A percentile compares a stretch with the other conserved stretches of the same genome.
Evolutionary conservation across 2,113 vertebrate species (phyloP).

Genomic region (Girardinichthys multiradiatus): DNA sequence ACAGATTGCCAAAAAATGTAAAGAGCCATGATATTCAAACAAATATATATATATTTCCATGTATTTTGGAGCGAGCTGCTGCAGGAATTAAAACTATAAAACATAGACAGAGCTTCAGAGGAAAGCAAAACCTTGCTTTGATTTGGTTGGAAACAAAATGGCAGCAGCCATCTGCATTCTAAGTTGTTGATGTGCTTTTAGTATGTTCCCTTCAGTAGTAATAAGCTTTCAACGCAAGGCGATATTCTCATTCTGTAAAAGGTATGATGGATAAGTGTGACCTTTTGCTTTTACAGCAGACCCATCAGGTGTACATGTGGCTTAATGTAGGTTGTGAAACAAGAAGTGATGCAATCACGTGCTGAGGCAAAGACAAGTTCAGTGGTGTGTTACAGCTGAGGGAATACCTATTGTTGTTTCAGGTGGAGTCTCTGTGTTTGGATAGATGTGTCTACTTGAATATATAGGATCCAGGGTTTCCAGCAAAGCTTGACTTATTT

Average conservation of each 20-base stretch:
- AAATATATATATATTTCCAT: not conserved
- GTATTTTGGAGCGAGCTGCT: not conserved
- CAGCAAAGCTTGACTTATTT: not conserved
- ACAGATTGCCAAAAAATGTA: not conserved
- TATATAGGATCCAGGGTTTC: not conserved
- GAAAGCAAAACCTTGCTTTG: slow-evolving; percentile 43
- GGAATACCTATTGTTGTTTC: not conserved
- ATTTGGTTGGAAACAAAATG: slow-evolving; percentile 50
- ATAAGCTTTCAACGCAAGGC: not conserved
- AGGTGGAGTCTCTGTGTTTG: not conserved
- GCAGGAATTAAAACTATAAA: not conserved
- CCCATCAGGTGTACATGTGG: not conserved
- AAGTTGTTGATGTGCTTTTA: slow-evolving; percentile 39
- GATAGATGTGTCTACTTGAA: not conserved
- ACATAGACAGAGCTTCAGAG: slow-evolving; percentile 39
- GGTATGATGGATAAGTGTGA: not conserved
- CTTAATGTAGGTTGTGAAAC: not conserved
- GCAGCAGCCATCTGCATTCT: slow-evolving; percentile 27
- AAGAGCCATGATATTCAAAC: not conserved
- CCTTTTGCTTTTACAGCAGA: not conserved
- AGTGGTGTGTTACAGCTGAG: not conserved
- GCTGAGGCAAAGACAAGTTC: not conserved
- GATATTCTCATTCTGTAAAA: slow-evolving; percentile 5
- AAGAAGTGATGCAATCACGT: not conserved
- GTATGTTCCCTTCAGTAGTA: slow-evolving; percentile 25